These are phyloP conservation scores for Athalia circularis DNA, from an alignment of 2,888 invertebrate genomes.

Conservation along the genomic window DNA sequence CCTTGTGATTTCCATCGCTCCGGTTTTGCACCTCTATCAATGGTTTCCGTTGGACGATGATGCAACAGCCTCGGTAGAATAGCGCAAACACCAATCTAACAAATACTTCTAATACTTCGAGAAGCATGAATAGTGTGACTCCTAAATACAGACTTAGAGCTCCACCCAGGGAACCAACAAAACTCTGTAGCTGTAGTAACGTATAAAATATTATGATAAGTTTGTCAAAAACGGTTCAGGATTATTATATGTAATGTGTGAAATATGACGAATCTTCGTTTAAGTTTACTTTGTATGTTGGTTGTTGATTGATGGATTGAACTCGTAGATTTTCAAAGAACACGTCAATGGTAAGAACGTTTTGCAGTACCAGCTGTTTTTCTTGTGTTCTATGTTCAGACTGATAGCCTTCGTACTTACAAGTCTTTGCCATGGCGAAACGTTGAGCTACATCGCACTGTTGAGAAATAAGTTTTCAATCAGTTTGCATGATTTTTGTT, in stretches of 20 bases:
- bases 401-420: conserved; percentile 32
- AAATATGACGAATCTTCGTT: background rate
- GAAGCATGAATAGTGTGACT: conserved; percentile 51
- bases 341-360: conserved; percentile 51
- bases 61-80: conserved; percentile 28
- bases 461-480: background rate
- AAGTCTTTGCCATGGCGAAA: conserved; percentile 39
- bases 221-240: background rate
- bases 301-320: conserved; percentile 50
- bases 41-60: conserved; percentile 15
- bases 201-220: background rate
- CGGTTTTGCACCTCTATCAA: conserved; percentile 17
- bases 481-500: too few species aligned
- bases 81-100: conserved; percentile 38
- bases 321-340: conserved; percentile 52
- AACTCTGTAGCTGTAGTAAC: conserved; percentile 47
- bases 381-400: conserved; percentile 35
- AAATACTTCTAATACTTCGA: conserved; percentile 49
- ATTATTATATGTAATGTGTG: background rate
- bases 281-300: conserved; percentile 49
- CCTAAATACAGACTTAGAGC: conserved; percentile 55
- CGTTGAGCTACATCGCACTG: conserved; percentile 45
- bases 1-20: background rate
- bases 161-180: conserved; percentile 52
- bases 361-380: conserved; percentile 45